Base-by-base conservation (phyloP, 1,140 invertebrate species). In the Drosophila mojavensis region DNA sequence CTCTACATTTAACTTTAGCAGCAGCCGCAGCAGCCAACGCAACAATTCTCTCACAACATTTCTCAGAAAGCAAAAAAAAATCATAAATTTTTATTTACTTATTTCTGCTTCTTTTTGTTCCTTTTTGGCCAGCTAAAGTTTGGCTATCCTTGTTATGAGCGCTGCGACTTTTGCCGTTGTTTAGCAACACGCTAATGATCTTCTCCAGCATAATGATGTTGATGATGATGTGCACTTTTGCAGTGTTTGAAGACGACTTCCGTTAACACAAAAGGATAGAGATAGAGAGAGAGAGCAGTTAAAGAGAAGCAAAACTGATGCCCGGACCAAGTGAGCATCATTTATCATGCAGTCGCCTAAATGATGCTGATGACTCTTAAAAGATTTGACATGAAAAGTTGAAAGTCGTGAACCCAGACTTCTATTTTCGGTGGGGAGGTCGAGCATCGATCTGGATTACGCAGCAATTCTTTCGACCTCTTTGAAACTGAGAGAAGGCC, bases 141-240 rank as follows among this genome's bases (percentile, higher is more conserved):
- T 10, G 50, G 45, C 30, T 62, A 71, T 71, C 61, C 26, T 80
- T 50, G 30, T 47, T 68, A 41, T 53, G 70, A 66, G 74, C 62
- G 48, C 58, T 69, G 45, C 53, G 60, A 50, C 60, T 62, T 58
- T 28, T 39, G 59, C 26, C 56, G 60, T 48, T 70, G 59, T 13
- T n/a, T 20, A 17, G 1, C 30, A 53, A 26, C 9, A 24, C 36
- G 15, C 54, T 5, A 4, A 64, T 9, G 4, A 54, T 33, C 13
- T 30, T n/a, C 17, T 66, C 17, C 5, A 20, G 36, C 6, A 36
- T 65, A 54, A 64, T 47, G 62, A 76, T 58, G 55, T 59, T 68
- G 59, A 26, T 50, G 28, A 73, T 73, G 68, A 81, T 68, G 43
- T 47, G 79, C 75, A 66, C 47, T 69, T 82, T 79, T 81, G 33